Evolutionary conservation across 2,113 vertebrate genomes (phyloP).

Genomic region (rat (Rattus norvegicus)): GRCr8 NC_086028.1:98062501-98063000

Average conservation of each 20-base stretch:
- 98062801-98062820: conserved; percentile 18
- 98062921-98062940: background rate
- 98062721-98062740: conserved; percentile 53
- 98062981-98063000: background rate
- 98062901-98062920: background rate
- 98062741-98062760: conserved; percentile 64
- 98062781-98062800: conserved; percentile 42
- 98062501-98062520: conserved; percentile 18
- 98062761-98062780: conserved; percentile 61
- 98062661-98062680: background rate
- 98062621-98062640: background rate
- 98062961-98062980: background rate
- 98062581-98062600: conserved; percentile 58
- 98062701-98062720: conserved; percentile 68
- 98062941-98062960: background rate
- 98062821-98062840: background rate
- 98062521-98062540: conserved; percentile 40
- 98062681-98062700: conserved; percentile 54
- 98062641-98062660: conserved; percentile 2
- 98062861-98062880: background rate
- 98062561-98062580: conserved; percentile 41
- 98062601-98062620: conserved; percentile 13
- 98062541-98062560: conserved; percentile 53
- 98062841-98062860: background rate
- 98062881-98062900: background rate